Percentiles rank a stretch among this genome's conserved stretches.
phyloP scores from a whole-genome alignment of 2,888 invertebrate species.

The Proisotoma minuta region DNA sequence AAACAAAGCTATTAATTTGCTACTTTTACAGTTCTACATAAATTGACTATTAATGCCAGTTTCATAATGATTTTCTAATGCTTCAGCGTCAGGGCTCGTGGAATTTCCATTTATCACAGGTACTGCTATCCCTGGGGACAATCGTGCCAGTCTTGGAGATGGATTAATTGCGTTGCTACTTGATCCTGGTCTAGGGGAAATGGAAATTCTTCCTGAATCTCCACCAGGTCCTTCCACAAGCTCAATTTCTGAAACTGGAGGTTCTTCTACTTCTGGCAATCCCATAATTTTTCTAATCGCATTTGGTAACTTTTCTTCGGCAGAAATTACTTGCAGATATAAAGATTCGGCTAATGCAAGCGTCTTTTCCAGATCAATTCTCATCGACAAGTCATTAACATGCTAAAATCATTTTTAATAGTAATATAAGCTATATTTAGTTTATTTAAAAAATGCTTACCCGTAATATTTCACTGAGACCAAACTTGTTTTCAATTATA shows the following conservation, averaged over 20 bases:
- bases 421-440: neutral
- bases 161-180: constrained; percentile 9
- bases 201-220: constrained; percentile 5
- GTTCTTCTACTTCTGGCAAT: constrained; percentile 50
- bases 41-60: constrained; percentile 43
- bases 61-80: constrained; percentile 43
- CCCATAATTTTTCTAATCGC: constrained; percentile 69
- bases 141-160: neutral
- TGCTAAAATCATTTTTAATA: constrained; percentile 61
- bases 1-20: no score
- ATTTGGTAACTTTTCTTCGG: constrained; percentile 63
- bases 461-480: constrained; percentile 93
- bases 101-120: neutral
- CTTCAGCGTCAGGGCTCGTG: constrained; percentile 24
- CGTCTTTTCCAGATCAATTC: constrained; percentile 75
- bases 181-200: neutral
- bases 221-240: constrained; percentile 18
- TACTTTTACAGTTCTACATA: no score
- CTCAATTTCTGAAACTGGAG: constrained; percentile 22
- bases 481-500: constrained; percentile 86
- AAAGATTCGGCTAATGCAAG: constrained; percentile 87
- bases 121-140: neutral
- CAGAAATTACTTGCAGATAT: constrained; percentile 73
- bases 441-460: constrained; percentile 54
- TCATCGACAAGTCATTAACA: constrained; percentile 87